These are phyloP conservation scores for Pristionchus fissidentatus DNA, from an alignment of 2,888 invertebrate species.

Conservation along the genomic window DNA sequence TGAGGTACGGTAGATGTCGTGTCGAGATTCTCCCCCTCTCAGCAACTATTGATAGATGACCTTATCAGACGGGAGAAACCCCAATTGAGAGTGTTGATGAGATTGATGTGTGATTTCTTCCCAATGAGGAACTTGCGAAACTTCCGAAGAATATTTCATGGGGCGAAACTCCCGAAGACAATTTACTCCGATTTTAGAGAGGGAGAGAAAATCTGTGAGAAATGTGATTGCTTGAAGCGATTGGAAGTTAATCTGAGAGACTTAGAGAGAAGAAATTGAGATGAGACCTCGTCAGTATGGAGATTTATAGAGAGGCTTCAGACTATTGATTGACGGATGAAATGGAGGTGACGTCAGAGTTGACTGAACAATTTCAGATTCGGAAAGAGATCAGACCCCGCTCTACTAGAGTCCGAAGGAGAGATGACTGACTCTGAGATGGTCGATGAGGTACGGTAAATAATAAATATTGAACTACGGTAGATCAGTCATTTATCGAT, in stretches of 20 bases:
- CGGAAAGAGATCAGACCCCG: slow-evolving; percentile 60
- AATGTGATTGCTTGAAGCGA: slow-evolving; percentile 10
- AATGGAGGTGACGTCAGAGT: background rate
- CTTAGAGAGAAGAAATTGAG: background rate
- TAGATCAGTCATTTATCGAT: slow-evolving; percentile 17
- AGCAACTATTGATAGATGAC: background rate
- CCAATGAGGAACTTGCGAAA: background rate
- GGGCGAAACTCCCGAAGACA: background rate
- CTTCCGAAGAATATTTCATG: background rate
- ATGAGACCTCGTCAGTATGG: background rate
- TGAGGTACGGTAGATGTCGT: slow-evolving; percentile 14
- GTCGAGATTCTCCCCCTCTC: background rate
- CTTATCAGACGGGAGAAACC: slow-evolving; percentile 3
- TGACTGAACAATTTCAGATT: slow-evolving; percentile 56
- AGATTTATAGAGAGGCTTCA: slow-evolving; percentile 11
- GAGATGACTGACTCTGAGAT: slow-evolving; percentile 52
- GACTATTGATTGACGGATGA: background rate
- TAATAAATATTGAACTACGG: too few relatives aligned
- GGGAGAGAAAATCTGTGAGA: too few relatives aligned
- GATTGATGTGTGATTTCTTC: background rate
- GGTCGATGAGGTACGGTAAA: slow-evolving; percentile 53
- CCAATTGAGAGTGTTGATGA: too few relatives aligned
- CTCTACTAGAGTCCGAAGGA: slow-evolving; percentile 49
- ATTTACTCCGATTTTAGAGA: background rate
- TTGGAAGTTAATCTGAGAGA: background rate